A percentile compares a stretch with the other conserved stretches of the same genome.
Conservation (phyloP, 1,140 invertebrate genomes). For the Trachymyrmex cornetzi region DNA sequence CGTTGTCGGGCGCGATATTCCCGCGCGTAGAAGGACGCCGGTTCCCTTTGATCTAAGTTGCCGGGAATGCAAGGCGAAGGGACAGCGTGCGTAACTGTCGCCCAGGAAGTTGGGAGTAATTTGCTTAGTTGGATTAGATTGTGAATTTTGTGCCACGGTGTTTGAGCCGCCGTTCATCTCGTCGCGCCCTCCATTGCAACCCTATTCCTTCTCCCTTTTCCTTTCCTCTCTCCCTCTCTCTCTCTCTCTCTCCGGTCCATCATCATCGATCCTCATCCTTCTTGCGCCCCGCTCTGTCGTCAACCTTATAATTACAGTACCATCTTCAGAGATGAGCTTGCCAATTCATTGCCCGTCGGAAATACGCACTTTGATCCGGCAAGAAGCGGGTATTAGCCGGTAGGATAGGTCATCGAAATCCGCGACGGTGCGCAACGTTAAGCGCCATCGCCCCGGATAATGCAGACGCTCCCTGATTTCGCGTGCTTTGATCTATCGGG, state of each 20-base stretch:
- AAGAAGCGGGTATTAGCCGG: conserved; percentile 60
- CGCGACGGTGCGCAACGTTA: conserved; percentile 36
- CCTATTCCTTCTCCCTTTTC: background rate
- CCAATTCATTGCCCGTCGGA: conserved; percentile 72
- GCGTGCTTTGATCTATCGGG: conserved; percentile 68
- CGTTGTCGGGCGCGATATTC: conserved; percentile 56
- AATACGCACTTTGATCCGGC: conserved; percentile 74
- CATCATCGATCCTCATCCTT: background rate
- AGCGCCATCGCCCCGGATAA: conserved; percentile 66
- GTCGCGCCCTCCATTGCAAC: conserved; percentile 13
- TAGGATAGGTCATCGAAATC: conserved; percentile 49
- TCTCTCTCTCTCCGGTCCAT: background rate
- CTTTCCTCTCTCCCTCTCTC: background rate
- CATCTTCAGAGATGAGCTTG: conserved; percentile 73
- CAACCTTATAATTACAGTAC: conserved; percentile 79
- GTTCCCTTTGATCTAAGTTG: conserved; percentile 82
- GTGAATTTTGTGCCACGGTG: conserved; percentile 81
- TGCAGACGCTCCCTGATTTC: conserved; percentile 70
- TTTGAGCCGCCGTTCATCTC: conserved; percentile 76
- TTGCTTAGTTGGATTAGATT: conserved; percentile 83
- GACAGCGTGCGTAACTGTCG: conserved; percentile 75
- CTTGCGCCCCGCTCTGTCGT: background rate
- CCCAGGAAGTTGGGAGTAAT: conserved; percentile 80
- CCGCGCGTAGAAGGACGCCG: conserved; percentile 30
- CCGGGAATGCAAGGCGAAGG: conserved; percentile 78